Evolutionary conservation across 2,888 invertebrate species (phyloP), one percentile per base, ranked within the genome.

Genomic region (Agrochola lota): DNA sequence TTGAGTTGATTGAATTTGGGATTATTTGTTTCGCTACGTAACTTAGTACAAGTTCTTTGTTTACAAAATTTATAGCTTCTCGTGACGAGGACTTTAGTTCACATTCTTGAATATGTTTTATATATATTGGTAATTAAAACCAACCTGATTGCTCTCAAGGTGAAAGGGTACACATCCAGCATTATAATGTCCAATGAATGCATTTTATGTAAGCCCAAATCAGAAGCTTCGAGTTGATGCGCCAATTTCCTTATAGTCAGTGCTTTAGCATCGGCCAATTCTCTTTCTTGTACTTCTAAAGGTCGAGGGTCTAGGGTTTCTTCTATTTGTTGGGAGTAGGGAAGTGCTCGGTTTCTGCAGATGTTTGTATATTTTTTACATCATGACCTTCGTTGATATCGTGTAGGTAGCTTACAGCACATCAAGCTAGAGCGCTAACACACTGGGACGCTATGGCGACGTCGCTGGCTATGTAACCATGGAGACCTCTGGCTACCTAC

Each of bases 291-390:
- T 77, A 98, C 97, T 23, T 94, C 93, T 0, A 97, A 97, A 5
- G 98, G 97, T 67, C 98, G 97, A 0, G 96, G 94, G 91, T 98
- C 98, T 1, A 98, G 94, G 67, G 97, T 97, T 17, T 98, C 96
- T 77, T 98, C 97, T 63, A 97, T 97, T 89, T 97, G 96, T 91
- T 98, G 97, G 0, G 97, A 97, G 1, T 92, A 90, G 0, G 97
- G 97, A 12, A 98, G 91, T 1, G 92, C 91, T 0, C 96, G 94
- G 91, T 98, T 98, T 17, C 96, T 96, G 52, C 59, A 63, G 74
- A 78, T 26, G 40, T 57, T 30, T 40, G 7, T n/a, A 60, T 1
- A 78, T 35, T n/a, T n/a, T 52, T 35, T 7, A 68, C 7, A 52
- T 35, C 6, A 55, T 52, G 30, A 30, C 4, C 23, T 6, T 52